Percentiles rank a stretch among this genome's conserved stretches.
Evolutionary conservation across 2,888 invertebrate species (phyloP).

Genomic region (Trisateles emortualis): DNA sequence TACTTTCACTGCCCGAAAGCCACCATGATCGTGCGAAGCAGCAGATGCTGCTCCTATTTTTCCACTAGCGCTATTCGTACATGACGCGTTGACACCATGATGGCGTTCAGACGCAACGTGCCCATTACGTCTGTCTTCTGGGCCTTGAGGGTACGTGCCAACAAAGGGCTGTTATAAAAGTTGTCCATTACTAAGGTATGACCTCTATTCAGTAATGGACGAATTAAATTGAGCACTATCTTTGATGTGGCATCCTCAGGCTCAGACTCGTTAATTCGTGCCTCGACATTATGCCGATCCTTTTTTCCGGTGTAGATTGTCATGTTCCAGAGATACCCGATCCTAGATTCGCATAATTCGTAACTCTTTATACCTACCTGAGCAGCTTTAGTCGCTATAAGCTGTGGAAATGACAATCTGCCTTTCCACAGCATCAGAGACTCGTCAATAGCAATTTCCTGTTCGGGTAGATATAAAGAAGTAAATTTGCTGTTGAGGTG

Average conservation of each 20-base stretch:
- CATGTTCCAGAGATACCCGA: conserved; percentile 10
- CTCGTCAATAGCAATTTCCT: conserved; percentile 15
- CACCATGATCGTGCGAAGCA: no score
- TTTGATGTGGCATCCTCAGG: conserved; percentile 3
- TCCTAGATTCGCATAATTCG: conserved; percentile 8
- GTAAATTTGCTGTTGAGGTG: conserved; percentile 8
- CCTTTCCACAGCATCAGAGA: conserved; percentile 11
- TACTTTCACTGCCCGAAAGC: no score
- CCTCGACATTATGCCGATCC: not conserved
- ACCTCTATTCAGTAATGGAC: conserved; percentile 12
- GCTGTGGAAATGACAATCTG: conserved; percentile 13
- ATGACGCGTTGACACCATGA: no score
- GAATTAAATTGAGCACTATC: conserved; percentile 8
- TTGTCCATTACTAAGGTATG: conserved; percentile 13
- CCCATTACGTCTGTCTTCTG: conserved; percentile 13
- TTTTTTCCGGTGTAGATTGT: conserved; percentile 3
- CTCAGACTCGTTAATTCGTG: not conserved
- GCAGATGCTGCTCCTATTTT: no score
- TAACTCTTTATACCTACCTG: conserved; percentile 15
- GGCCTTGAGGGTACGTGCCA: conserved; percentile 2
- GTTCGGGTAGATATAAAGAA: conserved; percentile 14
- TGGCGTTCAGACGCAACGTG: conserved; percentile 4
- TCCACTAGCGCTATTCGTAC: no score
- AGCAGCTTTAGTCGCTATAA: conserved; percentile 12
- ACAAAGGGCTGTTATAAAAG: conserved; percentile 14